Evolutionary conservation across 2,113 vertebrate species (phyloP), one percentile per base, ranked within the genome.

Genomic region (Romanogobio albipinnatus): DNA sequence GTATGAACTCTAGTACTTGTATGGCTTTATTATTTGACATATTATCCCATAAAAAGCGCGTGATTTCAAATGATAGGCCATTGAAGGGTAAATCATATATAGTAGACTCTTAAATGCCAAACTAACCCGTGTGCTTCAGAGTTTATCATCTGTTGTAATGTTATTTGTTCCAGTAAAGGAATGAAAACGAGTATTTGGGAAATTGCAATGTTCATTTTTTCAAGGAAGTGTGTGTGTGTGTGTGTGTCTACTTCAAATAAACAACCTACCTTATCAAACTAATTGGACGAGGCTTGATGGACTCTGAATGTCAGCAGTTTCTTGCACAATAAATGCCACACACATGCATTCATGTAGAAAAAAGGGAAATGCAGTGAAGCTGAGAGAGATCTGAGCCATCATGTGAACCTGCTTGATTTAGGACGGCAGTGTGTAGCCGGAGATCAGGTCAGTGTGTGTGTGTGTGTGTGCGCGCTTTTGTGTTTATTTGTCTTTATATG

Each of bases 281-380:
- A 3, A 45, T n/a, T 73, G 39, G 36, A 73, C 3, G 39, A 43
- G 68, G 68, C 39, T 24, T 14, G 39, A 24, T 6, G 3, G 68
- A 39, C 29, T 71, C 68, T n/a, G 0, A n/a, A 45, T 24, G 22
- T 45, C 70, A 73, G 70, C 70, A 15, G 43, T 47, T 73, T 73
- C 5, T 73, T 14, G 11, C 19, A 24, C 11, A 9, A 24, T 43
- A 39, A 43, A 39, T 45, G 58, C 24, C 86, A 88, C n/a, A 19
- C 51, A 29, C 10, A 39, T 2, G 13, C 0, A 5, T 47, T 80
- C n/a, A 64, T 36, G 78, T 87, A 13, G 68, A 70, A 4, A 56
- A 89, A 91, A 74, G 92, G 93, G 85, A 82, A 75, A 36, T 68
- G 43, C 8, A 56, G 22, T 80, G 36, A 47, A 29, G 8, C 13